A percentile compares a stretch with the other conserved stretches of the same genome.
These are phyloP conservation scores for Clarias gariepinus DNA, from an alignment of 2,113 vertebrate species.

Conservation along the genomic window DNA sequence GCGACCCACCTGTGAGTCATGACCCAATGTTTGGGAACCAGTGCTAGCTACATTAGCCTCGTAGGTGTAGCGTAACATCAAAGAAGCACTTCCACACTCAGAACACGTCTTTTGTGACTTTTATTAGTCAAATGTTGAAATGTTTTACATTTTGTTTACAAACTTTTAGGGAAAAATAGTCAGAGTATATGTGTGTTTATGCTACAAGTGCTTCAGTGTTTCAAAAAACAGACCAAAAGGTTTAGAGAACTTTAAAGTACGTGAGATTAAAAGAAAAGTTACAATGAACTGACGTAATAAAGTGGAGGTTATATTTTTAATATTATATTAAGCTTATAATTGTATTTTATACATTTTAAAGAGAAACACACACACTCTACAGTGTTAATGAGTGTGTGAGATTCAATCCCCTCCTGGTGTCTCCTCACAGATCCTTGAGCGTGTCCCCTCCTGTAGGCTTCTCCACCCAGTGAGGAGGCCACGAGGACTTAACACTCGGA, in stretches of 20 bases:
- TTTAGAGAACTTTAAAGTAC: neutral
- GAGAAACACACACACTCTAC: too few relatives aligned
- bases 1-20: too few relatives aligned
- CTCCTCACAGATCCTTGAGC: conserved; percentile 42
- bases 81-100: neutral
- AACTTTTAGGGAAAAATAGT: neutral
- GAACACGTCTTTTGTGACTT: neutral
- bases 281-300: neutral
- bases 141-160: neutral
- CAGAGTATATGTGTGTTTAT: too few relatives aligned
- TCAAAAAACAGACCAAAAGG: neutral
- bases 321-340: too few relatives aligned
- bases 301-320: too few relatives aligned
- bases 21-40: too few relatives aligned
- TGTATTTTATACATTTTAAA: too few relatives aligned
- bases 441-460: neutral
- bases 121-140: neutral
- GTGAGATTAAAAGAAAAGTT: neutral
- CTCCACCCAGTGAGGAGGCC: conserved; percentile 41
- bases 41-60: neutral
- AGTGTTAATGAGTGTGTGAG: neutral
- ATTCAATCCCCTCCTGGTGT: neutral
- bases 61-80: neutral
- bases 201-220: neutral
- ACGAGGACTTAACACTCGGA: conserved; percentile 43